These are phyloP conservation scores for Nyctalus aviator DNA, from an alignment of 2,797 vertebrate species.

Conservation along the genomic window DNA sequence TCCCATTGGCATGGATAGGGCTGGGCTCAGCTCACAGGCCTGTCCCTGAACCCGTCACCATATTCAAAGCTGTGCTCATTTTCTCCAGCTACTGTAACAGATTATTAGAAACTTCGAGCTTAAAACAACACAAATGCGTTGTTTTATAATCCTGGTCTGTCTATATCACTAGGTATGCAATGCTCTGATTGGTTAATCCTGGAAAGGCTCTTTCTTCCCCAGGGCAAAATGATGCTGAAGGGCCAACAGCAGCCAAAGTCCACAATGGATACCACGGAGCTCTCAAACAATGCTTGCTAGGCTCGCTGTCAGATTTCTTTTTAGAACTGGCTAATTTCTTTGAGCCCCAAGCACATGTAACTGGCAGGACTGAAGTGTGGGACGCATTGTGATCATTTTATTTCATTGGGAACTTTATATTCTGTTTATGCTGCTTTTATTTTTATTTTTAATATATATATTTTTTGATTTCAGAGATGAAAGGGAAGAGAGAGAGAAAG, in stretches of 20 bases:
- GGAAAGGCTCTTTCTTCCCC: background rate
- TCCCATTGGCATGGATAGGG: background rate
- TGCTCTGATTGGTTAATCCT: background rate
- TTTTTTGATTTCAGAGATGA: too few species aligned
- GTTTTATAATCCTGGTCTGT: background rate
- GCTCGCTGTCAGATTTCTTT: background rate
- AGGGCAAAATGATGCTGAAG: too few species aligned
- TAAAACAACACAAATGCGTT: background rate
- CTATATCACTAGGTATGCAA: background rate
- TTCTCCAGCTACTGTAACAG: background rate
- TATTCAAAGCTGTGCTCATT: background rate
- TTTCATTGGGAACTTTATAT: background rate
- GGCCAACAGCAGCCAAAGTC: background rate
- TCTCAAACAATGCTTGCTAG: background rate
- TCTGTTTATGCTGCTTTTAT: background rate
- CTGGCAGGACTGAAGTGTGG: background rate
- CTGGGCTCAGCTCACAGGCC: background rate
- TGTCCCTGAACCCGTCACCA: background rate
- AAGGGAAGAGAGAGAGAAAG: too few species aligned
- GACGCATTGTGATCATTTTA: background rate
- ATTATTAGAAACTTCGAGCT: background rate
- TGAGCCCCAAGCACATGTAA: background rate
- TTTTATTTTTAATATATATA: too few species aligned
- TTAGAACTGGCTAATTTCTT: background rate
- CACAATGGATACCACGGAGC: background rate